Evolutionary conservation across 2,888 invertebrate genomes (phyloP), one percentile per base, ranked within the genome.

Genomic region (Drosophila prolongata): DNA sequence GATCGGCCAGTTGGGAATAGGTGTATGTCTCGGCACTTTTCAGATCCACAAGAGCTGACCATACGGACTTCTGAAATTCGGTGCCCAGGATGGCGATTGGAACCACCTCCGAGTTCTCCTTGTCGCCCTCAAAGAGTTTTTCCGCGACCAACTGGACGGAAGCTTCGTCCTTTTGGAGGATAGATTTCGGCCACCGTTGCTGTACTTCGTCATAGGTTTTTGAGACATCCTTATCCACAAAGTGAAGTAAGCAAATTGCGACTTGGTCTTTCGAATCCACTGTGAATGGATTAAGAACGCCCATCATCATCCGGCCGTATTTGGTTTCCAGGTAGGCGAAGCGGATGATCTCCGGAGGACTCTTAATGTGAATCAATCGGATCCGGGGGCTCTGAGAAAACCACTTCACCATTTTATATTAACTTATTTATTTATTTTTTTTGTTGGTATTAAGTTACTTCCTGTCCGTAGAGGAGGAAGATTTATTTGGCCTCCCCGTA

Each of bases 1-100:
- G 73, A 6, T 76, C 64, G 0, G 91, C 91, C 3, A 91, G 78
- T 34, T 90, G 76, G 0, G 76, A 30, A 38, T 91, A 91, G 0
- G 88, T 89, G 47, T 78, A 76, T 4, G 82, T 86, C 4, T 69
- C 62, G 0, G 91, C 91, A 4, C 65, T 54, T 11, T 80, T 72
- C 9, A 91, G 69, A 13, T 77, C 66, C 8, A 85, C 52, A 13
- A 91, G 54, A 9, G 86, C 81, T 6, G 73, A 64, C 91, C 90
- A 91, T 1, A 91, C 91, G 1, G 73, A 58, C 2, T 77, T 49
- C 54, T 91, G 90, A 13, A 92, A 90, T 1, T 79, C 75, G 0
- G 89, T 90, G 1, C 91, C 91, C n/a, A 64, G 58, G 0, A 89
- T 66, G 0, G 79, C 75, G 0, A 91, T 62, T 13, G 72, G 55